Conservation (phyloP, 2,888 invertebrate species). For the Busseola fusca region DNA sequence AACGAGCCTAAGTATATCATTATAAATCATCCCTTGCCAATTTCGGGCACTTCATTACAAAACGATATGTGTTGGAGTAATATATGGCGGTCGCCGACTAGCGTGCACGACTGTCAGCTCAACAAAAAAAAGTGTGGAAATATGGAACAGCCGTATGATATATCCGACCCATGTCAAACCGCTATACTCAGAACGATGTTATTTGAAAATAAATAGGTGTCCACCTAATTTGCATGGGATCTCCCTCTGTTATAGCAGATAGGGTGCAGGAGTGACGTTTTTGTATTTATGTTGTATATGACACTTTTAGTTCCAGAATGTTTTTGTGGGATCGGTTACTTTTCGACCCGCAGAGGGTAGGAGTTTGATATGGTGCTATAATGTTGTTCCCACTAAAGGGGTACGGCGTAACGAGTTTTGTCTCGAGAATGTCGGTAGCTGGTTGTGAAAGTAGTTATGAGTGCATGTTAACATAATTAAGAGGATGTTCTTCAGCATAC, state of each 20-base stretch:
- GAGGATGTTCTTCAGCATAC: neutral
- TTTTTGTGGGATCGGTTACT: slow-evolving; percentile 58
- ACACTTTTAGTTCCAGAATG: slow-evolving; percentile 48
- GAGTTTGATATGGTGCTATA: slow-evolving; percentile 53
- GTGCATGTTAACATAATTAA: slow-evolving; percentile 31
- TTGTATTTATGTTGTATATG: slow-evolving; percentile 55
- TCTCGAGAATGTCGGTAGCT: slow-evolving; percentile 18
- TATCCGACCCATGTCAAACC: slow-evolving; percentile 79
- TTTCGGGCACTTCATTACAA: slow-evolving; percentile 67
- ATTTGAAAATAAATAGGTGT: slow-evolving; percentile 74
- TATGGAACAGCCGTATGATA: slow-evolving; percentile 76
- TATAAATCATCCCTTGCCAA: slow-evolving; percentile 64
- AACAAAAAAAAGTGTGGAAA: slow-evolving; percentile 75
- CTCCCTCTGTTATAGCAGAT: slow-evolving; percentile 53
- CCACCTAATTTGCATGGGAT: slow-evolving; percentile 72
- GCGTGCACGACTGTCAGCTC: slow-evolving; percentile 67
- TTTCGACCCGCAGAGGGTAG: slow-evolving; percentile 47
- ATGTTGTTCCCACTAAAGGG: slow-evolving; percentile 34
- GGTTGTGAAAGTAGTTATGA: slow-evolving; percentile 15
- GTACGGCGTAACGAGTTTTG: slow-evolving; percentile 36
- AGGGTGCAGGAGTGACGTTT: slow-evolving; percentile 46
- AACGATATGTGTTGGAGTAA: slow-evolving; percentile 67
- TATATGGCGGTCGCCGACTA: slow-evolving; percentile 74
- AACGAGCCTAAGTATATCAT: slow-evolving; percentile 52
- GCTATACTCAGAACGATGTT: slow-evolving; percentile 61